Evolutionary conservation across 2,888 invertebrate genomes (phyloP).

Genomic region (Melitaea athalia): DNA sequence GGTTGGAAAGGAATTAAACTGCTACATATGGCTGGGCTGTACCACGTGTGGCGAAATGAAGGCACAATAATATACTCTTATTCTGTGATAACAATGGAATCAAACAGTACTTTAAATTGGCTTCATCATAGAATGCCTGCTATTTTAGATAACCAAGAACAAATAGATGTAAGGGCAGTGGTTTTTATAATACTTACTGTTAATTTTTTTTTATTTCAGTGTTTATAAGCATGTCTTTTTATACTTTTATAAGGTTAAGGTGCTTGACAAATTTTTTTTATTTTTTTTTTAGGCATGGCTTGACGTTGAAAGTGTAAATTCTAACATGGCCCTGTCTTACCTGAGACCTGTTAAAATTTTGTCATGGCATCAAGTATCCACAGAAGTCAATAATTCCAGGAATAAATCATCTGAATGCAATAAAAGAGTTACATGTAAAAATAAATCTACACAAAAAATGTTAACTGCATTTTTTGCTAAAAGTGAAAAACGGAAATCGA

Average conservation of each 20-base stretch:
- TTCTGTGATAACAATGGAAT: constrained; percentile 89
- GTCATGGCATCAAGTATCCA: constrained; percentile 87
- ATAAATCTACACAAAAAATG: constrained; percentile 68
- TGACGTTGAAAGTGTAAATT: constrained; percentile 79
- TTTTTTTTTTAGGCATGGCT: constrained; percentile 84
- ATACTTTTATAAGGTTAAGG: not conserved
- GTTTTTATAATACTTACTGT: not conserved
- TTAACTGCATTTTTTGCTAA: constrained; percentile 70
- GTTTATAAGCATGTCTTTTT: not conserved
- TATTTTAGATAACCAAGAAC: constrained; percentile 86
- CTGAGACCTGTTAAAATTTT: constrained; percentile 81
- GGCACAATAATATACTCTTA: constrained; percentile 86
- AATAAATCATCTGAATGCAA: constrained; percentile 85
- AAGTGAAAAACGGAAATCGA: constrained; percentile 59
- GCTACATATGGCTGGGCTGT: constrained; percentile 89
- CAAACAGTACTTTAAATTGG: constrained; percentile 85
- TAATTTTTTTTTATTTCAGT: not conserved
- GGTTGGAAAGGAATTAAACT: constrained; percentile 85
- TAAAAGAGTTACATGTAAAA: constrained; percentile 63
- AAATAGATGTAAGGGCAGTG: constrained; percentile 77
- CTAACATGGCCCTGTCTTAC: constrained; percentile 77
- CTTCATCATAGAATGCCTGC: constrained; percentile 92
- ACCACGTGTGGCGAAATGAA: constrained; percentile 85
- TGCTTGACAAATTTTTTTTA: not conserved
- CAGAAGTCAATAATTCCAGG: constrained; percentile 86